Percentiles rank a stretch among this genome's conserved stretches.
These are phyloP conservation scores for Leptatherina wallacei DNA, from an alignment of 2,797 vertebrate species.

Conservation along the genomic window DNA sequence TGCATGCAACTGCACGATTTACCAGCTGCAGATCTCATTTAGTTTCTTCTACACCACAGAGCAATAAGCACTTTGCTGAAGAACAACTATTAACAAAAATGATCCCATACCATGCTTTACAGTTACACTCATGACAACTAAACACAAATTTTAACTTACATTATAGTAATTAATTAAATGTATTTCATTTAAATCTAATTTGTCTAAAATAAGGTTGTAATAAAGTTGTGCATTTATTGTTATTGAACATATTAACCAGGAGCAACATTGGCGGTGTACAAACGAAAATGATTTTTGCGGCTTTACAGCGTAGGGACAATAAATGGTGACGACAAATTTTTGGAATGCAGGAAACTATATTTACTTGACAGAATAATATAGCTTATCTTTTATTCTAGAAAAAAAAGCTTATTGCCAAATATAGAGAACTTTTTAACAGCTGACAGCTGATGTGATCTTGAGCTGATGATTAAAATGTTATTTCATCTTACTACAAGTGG, in stretches of 20 bases:
- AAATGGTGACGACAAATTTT: constrained; percentile 7
- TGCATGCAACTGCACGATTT: constrained; percentile 8
- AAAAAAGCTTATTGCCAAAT: background rate
- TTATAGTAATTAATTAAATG: background rate
- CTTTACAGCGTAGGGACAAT: constrained; percentile 15
- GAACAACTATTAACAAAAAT: background rate
- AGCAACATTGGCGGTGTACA: background rate
- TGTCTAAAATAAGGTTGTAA: background rate
- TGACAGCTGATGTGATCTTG: background rate
- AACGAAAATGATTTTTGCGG: constrained; percentile 3
- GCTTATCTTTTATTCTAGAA: background rate
- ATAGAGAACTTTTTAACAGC: background rate
- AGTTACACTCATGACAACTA: background rate
- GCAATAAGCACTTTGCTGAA: background rate
- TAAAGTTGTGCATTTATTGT: constrained; percentile 13
- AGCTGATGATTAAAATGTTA: constrained; percentile 14
- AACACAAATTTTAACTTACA: background rate
- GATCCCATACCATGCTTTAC: background rate
- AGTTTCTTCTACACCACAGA: constrained; percentile 11
- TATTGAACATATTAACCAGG: constrained; percentile 1
- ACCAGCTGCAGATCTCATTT: constrained; percentile 18
- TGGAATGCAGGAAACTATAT: background rate
- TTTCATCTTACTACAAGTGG: constrained; percentile 8
- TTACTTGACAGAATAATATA: constrained; percentile 6
- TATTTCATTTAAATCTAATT: background rate